These are phyloP conservation scores for Apotomis capreana DNA, from an alignment of 2,888 invertebrate genomes.

Conservation along the genomic window DNA sequence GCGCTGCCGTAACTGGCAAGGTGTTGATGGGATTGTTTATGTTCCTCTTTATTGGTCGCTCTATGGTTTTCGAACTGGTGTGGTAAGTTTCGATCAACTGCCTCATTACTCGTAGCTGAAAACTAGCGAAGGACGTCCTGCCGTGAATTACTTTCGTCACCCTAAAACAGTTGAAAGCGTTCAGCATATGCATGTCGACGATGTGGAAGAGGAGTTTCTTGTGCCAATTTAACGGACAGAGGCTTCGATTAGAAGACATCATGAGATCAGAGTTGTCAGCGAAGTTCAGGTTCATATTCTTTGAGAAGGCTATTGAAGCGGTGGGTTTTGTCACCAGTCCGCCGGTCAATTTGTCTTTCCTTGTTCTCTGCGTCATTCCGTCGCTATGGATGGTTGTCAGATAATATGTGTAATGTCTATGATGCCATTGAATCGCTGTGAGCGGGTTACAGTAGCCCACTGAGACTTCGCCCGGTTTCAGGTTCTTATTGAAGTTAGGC, in stretches of 20 bases:
- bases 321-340: slow-evolving; percentile 29
- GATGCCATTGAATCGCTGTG: slow-evolving; percentile 35
- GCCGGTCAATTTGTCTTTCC: slow-evolving; percentile 26
- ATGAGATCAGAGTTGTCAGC: slow-evolving; percentile 31
- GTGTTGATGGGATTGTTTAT: slow-evolving; percentile 25
- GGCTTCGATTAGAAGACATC: slow-evolving; percentile 26
- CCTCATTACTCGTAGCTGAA: slow-evolving; percentile 27
- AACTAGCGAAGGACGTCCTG: slow-evolving; percentile 19
- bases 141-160: slow-evolving; percentile 18
- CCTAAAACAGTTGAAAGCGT: slow-evolving; percentile 33
- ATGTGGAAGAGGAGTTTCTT: slow-evolving; percentile 36
- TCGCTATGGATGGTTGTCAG: slow-evolving; percentile 34
- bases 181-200: slow-evolving; percentile 37
- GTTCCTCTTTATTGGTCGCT: slow-evolving; percentile 24
- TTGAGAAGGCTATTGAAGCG: slow-evolving; percentile 30
- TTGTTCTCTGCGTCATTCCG: slow-evolving; percentile 16
- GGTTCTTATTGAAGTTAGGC: slow-evolving; percentile 28
- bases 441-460: slow-evolving; percentile 35
- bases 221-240: slow-evolving; percentile 31
- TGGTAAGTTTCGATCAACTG: slow-evolving; percentile 38
- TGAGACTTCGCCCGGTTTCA: slow-evolving; percentile 23
- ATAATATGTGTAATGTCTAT: slow-evolving; percentile 24
- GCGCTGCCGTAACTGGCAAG: slow-evolving; percentile 25
- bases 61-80: slow-evolving; percentile 16
- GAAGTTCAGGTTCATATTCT: slow-evolving; percentile 33